Percentiles rank a stretch among this genome's conserved stretches.
Conservation (phyloP, 2,113 vertebrate genomes). For the Chloroceryle aenea region DNA sequence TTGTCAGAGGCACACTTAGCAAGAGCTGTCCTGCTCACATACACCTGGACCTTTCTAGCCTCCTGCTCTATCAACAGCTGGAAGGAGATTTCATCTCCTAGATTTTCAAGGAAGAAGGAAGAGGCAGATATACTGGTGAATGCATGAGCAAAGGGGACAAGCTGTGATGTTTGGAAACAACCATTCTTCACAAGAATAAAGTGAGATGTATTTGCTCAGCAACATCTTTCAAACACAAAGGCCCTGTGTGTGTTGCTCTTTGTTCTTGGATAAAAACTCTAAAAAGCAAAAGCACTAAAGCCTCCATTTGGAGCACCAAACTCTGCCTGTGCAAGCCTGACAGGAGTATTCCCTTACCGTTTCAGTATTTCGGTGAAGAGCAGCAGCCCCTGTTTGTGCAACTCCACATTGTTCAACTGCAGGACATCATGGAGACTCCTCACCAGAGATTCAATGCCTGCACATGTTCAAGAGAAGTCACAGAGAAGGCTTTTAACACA, state of each 20-base stretch:
- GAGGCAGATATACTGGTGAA: background rate
- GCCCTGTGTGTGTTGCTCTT: background rate
- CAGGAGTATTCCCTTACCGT: slow-evolving; percentile 74
- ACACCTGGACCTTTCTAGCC: background rate
- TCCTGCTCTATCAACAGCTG: background rate
- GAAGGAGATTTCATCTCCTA: background rate
- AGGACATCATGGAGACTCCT: slow-evolving; percentile 86
- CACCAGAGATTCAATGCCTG: slow-evolving; percentile 91
- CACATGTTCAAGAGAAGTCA: background rate
- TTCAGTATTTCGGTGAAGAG: slow-evolving; percentile 89
- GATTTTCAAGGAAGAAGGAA: background rate
- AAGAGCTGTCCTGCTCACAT: background rate
- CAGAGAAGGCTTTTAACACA: background rate
- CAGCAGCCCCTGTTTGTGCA: slow-evolving; percentile 89
- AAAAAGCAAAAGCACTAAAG: background rate
- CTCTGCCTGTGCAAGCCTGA: background rate
- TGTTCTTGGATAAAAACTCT: background rate
- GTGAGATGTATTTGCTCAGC: background rate
- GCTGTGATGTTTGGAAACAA: background rate
- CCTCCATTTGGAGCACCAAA: background rate
- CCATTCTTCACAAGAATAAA: background rate
- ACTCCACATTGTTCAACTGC: slow-evolving; percentile 82
- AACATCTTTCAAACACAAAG: background rate
- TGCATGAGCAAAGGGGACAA: background rate
- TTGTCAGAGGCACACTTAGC: background rate